These are phyloP conservation scores for Numenius arquata DNA, from an alignment of 2,113 vertebrate genomes.

Conservation along the genomic window DNA sequence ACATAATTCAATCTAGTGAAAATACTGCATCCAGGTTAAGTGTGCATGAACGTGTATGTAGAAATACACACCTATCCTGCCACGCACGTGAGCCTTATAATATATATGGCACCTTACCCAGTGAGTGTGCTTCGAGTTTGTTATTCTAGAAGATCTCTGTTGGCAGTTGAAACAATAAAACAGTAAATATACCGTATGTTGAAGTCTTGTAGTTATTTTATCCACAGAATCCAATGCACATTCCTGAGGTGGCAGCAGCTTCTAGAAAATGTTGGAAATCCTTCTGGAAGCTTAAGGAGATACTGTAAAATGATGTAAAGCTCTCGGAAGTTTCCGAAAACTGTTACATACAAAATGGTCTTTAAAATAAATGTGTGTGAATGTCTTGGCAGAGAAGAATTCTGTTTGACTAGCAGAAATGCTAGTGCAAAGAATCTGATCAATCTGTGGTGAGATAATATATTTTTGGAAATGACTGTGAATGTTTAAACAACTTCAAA, in stretches of 20 bases:
- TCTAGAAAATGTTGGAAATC: neutral
- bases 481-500: neutral
- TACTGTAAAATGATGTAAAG: neutral
- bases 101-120: neutral
- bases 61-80: neutral
- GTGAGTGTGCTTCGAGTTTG: neutral
- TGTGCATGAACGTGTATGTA: neutral
- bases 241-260: neutral
- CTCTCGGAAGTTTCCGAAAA: neutral
- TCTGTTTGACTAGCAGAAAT: neutral
- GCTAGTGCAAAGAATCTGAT: neutral
- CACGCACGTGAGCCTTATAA: rapidly evolving
- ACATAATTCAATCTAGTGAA: neutral
- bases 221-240: rapidly evolving
- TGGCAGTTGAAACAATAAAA: neutral
- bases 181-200: neutral
- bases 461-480: neutral
- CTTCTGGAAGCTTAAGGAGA: neutral
- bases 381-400: neutral
- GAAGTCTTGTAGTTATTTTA: neutral
- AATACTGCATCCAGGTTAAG: neutral
- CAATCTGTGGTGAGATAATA: neutral
- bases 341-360: neutral
- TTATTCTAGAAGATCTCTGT: neutral
- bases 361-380: neutral